A percentile compares a stretch with the other conserved stretches of the same genome.
These are phyloP conservation scores for Batillaria attramentaria DNA, from an alignment of 1,140 invertebrate species.

Conservation along the genomic window DNA sequence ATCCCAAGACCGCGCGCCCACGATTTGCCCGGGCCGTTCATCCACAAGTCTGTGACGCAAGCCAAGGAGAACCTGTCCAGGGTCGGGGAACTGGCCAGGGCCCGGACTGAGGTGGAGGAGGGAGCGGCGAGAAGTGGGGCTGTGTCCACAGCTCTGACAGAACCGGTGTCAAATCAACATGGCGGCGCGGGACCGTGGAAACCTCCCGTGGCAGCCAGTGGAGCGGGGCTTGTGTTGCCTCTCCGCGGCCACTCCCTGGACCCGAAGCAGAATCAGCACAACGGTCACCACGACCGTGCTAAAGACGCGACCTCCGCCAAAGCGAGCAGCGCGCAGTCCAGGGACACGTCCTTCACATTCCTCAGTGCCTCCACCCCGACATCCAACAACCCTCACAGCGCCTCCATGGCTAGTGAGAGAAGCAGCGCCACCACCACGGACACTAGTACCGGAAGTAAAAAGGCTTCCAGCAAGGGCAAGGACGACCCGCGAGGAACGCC, in stretches of 20 bases:
- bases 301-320: background rate
- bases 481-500: background rate
- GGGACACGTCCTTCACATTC: background rate
- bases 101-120: background rate
- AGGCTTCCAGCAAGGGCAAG: background rate
- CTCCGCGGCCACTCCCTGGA: background rate
- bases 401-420: background rate
- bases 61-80: conserved; percentile 14
- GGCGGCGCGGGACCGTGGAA: background rate
- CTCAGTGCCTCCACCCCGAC: too few relatives aligned
- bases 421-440: background rate
- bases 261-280: too few relatives aligned
- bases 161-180: background rate
- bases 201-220: background rate
- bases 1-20: conserved; percentile 18
- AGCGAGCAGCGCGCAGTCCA: background rate
- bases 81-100: background rate
- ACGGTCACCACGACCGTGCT: background rate
- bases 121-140: background rate
- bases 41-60: conserved; percentile 20
- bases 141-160: background rate
- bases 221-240: too few relatives aligned
- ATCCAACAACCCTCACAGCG: background rate
- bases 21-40: conserved; percentile 15
- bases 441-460: background rate